Evolutionary conservation across 2,797 vertebrate species (phyloP).

Genomic region (Phalanger gymnotis): DNA sequence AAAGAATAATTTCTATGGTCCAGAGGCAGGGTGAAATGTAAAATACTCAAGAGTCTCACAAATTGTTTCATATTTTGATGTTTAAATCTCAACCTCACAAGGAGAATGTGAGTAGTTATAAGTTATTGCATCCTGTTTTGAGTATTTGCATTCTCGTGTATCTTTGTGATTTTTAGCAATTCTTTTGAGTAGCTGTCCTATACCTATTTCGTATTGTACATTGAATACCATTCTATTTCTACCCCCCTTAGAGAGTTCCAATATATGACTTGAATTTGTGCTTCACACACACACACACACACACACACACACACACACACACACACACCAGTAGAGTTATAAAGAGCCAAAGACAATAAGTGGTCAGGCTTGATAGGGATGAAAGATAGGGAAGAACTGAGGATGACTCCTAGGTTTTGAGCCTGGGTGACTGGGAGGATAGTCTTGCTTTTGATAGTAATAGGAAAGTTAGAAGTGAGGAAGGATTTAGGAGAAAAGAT

Average conservation of each 20-base stretch:
- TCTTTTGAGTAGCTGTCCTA: background rate
- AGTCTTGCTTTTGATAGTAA: background rate
- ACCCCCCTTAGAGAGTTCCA: background rate
- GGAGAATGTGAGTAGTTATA: background rate
- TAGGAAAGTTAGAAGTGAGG: background rate
- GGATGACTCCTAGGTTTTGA: background rate
- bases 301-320: too few relatives aligned
- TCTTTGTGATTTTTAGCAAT: background rate
- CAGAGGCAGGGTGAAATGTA: background rate
- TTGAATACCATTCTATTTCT: background rate
- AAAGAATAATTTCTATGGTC: background rate
- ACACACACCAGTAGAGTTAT: background rate
- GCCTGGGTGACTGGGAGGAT: too few relatives aligned
- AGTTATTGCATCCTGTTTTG: background rate
- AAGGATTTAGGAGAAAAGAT: background rate
- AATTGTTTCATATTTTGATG: background rate
- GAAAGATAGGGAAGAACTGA: background rate
- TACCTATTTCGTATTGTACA: background rate
- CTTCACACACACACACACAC: background rate
- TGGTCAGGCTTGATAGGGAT: background rate
- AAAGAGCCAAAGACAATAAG: background rate
- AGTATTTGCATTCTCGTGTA: background rate
- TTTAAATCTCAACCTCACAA: background rate
- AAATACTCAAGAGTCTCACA: background rate
- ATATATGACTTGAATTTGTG: background rate